phyloP scores from a whole-genome alignment of 2,888 invertebrate species.

The Cremastobaeus sp. region DNA sequence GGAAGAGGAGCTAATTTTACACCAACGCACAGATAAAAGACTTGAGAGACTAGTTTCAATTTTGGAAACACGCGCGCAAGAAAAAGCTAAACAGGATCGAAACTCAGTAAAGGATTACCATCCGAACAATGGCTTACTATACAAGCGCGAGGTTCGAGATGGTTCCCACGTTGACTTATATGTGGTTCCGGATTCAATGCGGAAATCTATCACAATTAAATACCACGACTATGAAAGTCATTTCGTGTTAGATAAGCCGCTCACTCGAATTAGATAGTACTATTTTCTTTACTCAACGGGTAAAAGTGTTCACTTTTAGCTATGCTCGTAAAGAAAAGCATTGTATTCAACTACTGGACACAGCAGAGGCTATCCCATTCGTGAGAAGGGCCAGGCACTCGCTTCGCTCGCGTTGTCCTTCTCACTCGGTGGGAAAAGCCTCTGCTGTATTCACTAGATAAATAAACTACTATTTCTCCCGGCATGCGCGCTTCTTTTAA shows the following conservation, averaged over 20 bases:
- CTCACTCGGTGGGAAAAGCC: too few species aligned
- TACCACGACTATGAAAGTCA: conserved; percentile 60
- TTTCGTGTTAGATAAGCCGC: conserved; percentile 54
- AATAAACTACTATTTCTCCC: too few species aligned
- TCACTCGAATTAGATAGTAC: conserved; percentile 20
- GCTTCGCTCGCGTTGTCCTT: too few species aligned
- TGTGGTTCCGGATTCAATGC: conserved; percentile 16
- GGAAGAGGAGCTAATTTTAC: conserved; percentile 18
- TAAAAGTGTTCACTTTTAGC: too few species aligned
- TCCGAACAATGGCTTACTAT: not conserved
- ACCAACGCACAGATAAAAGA: conserved; percentile 18
- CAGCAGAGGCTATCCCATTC: too few species aligned
- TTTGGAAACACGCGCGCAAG: not conserved
- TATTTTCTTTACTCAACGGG: too few species aligned
- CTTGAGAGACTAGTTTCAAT: not conserved
- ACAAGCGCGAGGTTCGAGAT: not conserved
- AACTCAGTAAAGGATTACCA: not conserved
- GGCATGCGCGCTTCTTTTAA: conserved; percentile 57
- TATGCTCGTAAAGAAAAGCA: too few species aligned
- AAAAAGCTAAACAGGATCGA: not conserved
- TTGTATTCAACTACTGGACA: too few species aligned
- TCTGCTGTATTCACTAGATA: too few species aligned
- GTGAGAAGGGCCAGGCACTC: too few species aligned
- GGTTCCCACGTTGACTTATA: too few species aligned
- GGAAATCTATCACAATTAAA: conserved; percentile 22